Conservation (phyloP, 2,888 invertebrate genomes). For the Seira musarum region DNA sequence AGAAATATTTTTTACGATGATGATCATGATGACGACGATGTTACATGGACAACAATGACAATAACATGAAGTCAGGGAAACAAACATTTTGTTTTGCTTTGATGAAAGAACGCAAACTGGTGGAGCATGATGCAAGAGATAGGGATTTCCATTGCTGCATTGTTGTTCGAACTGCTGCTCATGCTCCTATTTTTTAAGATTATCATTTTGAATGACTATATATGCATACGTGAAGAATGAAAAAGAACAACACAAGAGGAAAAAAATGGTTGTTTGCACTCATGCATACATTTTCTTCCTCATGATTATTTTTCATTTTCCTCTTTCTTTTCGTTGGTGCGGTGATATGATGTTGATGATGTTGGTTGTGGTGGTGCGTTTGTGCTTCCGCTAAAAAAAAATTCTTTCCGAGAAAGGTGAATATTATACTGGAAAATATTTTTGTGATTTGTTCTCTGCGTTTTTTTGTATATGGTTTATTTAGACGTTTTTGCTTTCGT, state of each 20-base stretch:
- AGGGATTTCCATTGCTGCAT: neutral
- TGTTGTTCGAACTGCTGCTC: neutral
- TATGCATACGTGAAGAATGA: constrained; percentile 16
- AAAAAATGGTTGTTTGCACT: constrained; percentile 15
- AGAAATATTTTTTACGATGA: constrained; percentile 19
- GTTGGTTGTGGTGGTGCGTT: neutral
- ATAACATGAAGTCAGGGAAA: constrained; percentile 28
- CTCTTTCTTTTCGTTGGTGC: constrained; percentile 6
- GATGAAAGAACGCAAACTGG: constrained; percentile 49
- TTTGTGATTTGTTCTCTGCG: constrained; percentile 17
- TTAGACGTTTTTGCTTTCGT: neutral
- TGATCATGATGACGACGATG: constrained; percentile 30
- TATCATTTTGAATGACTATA: constrained; percentile 18
- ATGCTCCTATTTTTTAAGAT: neutral
- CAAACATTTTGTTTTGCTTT: constrained; percentile 17
- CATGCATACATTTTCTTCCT: constrained; percentile 31
- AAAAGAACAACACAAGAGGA: neutral
- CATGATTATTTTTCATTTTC: constrained; percentile 5
- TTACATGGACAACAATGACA: constrained; percentile 29
- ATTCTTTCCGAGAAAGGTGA: constrained; percentile 2
- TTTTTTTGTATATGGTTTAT: neutral
- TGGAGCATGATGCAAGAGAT: constrained; percentile 53
- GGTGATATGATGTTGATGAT: neutral
- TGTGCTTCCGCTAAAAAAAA: neutral
- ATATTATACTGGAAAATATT: constrained; percentile 17